Evolutionary conservation across 2,113 vertebrate genomes (phyloP).

Genomic region (Centropristis striata): DNA sequence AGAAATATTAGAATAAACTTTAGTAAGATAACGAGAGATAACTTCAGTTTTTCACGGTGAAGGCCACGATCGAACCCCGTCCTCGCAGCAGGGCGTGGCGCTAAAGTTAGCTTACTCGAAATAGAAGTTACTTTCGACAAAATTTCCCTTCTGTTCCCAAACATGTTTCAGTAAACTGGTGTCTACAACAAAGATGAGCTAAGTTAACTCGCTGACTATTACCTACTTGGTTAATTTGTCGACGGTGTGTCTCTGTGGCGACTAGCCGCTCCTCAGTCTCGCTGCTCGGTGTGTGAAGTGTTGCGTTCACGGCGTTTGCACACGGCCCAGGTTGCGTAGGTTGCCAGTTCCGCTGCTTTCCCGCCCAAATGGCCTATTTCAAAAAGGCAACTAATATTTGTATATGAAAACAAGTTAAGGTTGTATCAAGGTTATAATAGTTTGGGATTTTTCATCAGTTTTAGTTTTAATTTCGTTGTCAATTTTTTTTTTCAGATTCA

Average conservation of each 20-base stretch:
- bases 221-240: too few relatives aligned
- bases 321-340: neutral
- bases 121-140: too few relatives aligned
- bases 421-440: too few relatives aligned
- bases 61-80: neutral
- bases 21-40: neutral
- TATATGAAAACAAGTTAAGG: too few relatives aligned
- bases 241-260: too few relatives aligned
- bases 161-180: rapidly evolving
- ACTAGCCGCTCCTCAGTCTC: too few relatives aligned
- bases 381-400: neutral
- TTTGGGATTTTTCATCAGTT: too few relatives aligned
- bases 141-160: neutral
- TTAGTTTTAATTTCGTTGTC: too few relatives aligned
- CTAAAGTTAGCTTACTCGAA: neutral
- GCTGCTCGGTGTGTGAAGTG: rapidly evolving
- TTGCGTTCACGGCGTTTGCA: neutral
- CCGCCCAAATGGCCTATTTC: neutral
- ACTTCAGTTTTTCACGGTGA: neutral
- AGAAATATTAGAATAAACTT: too few relatives aligned
- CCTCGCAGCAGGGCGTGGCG: too few relatives aligned
- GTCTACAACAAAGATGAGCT: rapidly evolving
- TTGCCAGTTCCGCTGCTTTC: constrained; percentile 30
- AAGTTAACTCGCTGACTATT: rapidly evolving
- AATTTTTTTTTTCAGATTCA: too few relatives aligned